Evolutionary conservation across 2,888 invertebrate species (phyloP), one percentile per base, ranked within the genome.

Genomic region (Scelioninae gen. 1): DNA sequence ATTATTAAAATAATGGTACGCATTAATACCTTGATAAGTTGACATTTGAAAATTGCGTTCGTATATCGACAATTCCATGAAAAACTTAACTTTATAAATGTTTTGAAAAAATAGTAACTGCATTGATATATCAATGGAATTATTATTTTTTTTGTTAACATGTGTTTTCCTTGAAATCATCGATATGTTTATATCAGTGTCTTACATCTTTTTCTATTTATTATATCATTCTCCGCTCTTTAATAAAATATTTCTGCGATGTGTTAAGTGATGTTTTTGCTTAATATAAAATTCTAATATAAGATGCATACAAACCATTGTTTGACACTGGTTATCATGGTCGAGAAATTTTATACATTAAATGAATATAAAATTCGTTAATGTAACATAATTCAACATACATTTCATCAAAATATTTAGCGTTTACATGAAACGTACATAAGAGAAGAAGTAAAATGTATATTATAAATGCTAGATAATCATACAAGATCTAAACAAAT

Each of bases 401-500:
- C 23, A 68, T 76, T 60, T 76, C 75, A 32, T 45, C 47, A 56
- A 58, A 58, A 15, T 63, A 47, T 40, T 69, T 78, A 69, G 53
- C 63, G 71, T 78, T 77, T 69, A 47, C 60, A 60, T 60, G 43
- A 62, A 69, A 45, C 31, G 47, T 77, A 53, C 23, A 40, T 76
- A 68, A 60, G 53, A 32, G 34, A 40, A 29, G 51, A 47, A 74
- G 62, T 65, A 74, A 74, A 55, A 38, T 63, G 47, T 62, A 62
- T 78, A 71, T 71, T 40, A 63, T 71, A 78, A 78, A 63, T 69
- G 77, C 34, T 77, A 77, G 68, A 68, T 77, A 76, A 62, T 77
- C 62, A 63, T 63, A 78, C 40, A 53, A 15, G 56, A 62, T 38
- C n/a, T 60, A 60, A 76, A 76, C 53, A 68, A 71, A 78, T 69